Percentiles rank a stretch among this genome's conserved stretches.
Evolutionary conservation across 2,113 vertebrate species (phyloP).

Genomic region (Lates calcarifer): DNA sequence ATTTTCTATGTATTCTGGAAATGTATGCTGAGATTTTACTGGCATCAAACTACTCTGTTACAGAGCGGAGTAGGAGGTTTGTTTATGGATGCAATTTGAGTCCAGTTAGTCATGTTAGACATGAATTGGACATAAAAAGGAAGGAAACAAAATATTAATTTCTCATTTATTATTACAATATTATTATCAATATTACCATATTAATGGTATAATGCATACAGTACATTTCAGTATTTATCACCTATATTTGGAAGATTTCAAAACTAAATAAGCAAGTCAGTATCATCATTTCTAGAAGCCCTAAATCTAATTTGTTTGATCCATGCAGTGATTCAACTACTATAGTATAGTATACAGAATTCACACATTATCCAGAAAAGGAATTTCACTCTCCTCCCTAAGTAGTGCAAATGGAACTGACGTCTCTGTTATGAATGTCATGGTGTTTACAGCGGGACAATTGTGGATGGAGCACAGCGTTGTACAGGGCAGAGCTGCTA

Average conservation of each 20-base stretch:
- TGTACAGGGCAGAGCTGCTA: conserved; percentile 62
- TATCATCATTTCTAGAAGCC: background rate
- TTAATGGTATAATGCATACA: background rate
- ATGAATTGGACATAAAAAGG: background rate
- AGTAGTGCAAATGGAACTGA: conserved; percentile 23
- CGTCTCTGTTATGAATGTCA: conserved; percentile 27
- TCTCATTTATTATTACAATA: background rate
- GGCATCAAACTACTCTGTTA: background rate
- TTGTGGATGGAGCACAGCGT: conserved; percentile 29
- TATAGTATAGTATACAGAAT: conserved; percentile 3
- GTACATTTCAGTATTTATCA: background rate
- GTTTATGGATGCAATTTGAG: background rate
- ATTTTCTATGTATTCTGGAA: background rate
- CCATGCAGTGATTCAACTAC: background rate
- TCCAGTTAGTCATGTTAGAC: background rate
- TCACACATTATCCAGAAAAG: conserved; percentile 1
- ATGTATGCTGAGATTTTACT: background rate
- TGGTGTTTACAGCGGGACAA: conserved; percentile 42
- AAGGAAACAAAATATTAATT: background rate
- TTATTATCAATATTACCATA: background rate
- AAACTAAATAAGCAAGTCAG: background rate
- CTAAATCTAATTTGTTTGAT: background rate
- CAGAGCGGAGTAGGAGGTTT: background rate
- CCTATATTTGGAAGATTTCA: background rate
- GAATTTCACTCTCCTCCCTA: background rate